phyloP scores from a whole-genome alignment of 2,797 vertebrate species.

The Uromys caudimaculatus region DNA sequence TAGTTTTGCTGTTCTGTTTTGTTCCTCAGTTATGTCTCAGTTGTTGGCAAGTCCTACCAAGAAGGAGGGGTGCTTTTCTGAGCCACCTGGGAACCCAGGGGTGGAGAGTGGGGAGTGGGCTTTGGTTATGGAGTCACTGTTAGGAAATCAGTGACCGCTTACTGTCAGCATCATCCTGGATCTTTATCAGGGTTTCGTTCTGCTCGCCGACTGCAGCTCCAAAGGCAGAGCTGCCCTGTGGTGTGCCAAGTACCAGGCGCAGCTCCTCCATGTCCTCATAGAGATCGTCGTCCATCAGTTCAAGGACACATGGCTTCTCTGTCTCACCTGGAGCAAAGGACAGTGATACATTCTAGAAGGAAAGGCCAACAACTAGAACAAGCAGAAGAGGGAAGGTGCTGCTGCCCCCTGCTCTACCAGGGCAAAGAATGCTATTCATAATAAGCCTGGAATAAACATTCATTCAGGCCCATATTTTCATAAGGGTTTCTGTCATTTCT shows the following conservation, averaged over 20 bases:
- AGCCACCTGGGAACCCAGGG: not conserved
- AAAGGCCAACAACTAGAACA: accelerated
- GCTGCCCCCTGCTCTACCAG: not conserved
- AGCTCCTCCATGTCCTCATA: slow-evolving; percentile 95
- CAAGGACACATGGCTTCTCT: slow-evolving; percentile 92
- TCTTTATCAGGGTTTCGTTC: slow-evolving; percentile 94
- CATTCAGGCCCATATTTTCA: not conserved
- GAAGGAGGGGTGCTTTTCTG: not conserved
- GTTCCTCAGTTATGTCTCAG: not conserved
- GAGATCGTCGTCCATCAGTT: slow-evolving; percentile 91
- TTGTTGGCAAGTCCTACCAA: not conserved
- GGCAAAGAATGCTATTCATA: not conserved
- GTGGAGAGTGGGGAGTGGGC: not conserved
- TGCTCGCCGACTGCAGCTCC: slow-evolving; percentile 93
- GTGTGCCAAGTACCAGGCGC: slow-evolving; percentile 93
- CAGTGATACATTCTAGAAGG: not conserved
- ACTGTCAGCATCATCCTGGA: slow-evolving; percentile 95
- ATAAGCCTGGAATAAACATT: not conserved
- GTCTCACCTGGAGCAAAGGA: slow-evolving; percentile 90
- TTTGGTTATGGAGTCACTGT: not conserved
- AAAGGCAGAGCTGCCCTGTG: slow-evolving; percentile 92
- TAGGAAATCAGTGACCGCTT: slow-evolving; percentile 83
- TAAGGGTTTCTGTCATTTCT: not conserved
- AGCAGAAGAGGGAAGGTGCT: not conserved
- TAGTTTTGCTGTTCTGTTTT: not conserved